A percentile compares a stretch with the other conserved stretches of the same genome.
Conservation (phyloP, 2,797 vertebrate genomes). For the Bucorvus abyssinicus region DNA sequence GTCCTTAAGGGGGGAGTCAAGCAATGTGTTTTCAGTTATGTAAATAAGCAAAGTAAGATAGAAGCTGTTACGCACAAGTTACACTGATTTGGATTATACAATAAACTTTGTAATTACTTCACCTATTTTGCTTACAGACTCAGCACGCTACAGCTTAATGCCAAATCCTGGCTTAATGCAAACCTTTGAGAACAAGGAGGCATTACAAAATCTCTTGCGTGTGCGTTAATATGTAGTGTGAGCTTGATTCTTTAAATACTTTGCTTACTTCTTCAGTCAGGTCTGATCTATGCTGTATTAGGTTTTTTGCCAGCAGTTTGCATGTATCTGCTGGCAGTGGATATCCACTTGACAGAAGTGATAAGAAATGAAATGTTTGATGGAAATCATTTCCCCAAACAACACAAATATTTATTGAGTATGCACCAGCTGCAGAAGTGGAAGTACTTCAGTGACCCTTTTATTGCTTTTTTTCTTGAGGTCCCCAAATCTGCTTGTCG, state of each 20-base stretch:
- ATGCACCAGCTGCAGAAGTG: not conserved
- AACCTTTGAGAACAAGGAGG: not conserved
- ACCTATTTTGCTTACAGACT: not conserved
- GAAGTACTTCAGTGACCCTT: not conserved
- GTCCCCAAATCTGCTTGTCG: not conserved
- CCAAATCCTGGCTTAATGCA: not conserved
- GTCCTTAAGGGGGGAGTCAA: not conserved
- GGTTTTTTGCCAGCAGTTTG: not conserved
- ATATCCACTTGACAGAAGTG: not conserved
- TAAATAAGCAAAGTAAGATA: not conserved
- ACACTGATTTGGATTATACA: not conserved
- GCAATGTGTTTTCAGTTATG: not conserved
- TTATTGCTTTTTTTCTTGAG: not conserved
- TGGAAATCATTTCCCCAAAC: not conserved
- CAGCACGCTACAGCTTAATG: not conserved
- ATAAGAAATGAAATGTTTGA: not conserved
- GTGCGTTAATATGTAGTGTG: not conserved
- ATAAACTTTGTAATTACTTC: slow-evolving; percentile 1
- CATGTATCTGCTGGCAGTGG: not conserved
- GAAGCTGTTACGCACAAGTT: not conserved
- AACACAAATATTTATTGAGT: not conserved
- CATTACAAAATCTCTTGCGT: not conserved
- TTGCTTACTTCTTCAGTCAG: not conserved
- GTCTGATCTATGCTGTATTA: not conserved
- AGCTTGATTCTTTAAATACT: not conserved